phyloP scores from a whole-genome alignment of 30 jellyfish, hydroid and myxozoan genomes.

The Aurelia aurita region DNA sequence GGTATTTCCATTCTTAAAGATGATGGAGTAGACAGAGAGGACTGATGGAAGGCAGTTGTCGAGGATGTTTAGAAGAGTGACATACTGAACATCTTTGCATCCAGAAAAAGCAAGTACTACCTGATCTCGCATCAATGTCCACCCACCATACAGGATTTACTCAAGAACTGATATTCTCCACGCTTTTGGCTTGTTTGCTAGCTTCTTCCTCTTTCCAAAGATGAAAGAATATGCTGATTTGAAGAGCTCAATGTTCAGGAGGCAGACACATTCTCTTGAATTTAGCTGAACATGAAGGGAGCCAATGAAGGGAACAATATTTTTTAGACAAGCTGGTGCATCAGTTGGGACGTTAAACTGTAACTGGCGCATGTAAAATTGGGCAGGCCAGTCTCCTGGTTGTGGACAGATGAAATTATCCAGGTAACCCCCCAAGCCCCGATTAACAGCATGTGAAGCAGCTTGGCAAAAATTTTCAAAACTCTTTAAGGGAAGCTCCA shows the following conservation, averaged over 20 bases:
- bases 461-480: constrained; percentile 3
- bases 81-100: constrained; percentile 8
- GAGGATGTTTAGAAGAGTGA: constrained; percentile 15
- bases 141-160: constrained; percentile 1
- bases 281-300: constrained; percentile 38
- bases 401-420: constrained; percentile 1
- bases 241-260: constrained; percentile 8
- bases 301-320: too few species aligned
- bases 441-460: constrained; percentile 4
- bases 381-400: constrained; percentile 55
- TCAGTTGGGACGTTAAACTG: too few species aligned
- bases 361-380: too few species aligned
- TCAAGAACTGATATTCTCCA: background rate
- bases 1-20: too few species aligned
- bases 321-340: too few species aligned
- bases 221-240: constrained; percentile 7
- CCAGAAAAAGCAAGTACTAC: background rate
- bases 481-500: too few species aligned
- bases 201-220: constrained; percentile 10
- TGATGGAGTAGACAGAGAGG: background rate
- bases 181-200: constrained; percentile 17
- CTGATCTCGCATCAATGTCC: constrained; percentile 5
- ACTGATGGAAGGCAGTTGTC: constrained; percentile 30
- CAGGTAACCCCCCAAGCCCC: background rate
- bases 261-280: constrained; percentile 24